Percentiles rank a stretch among this genome's conserved stretches.
Conservation (phyloP, 2,888 invertebrate genomes). For the Rhagium mordax region DNA sequence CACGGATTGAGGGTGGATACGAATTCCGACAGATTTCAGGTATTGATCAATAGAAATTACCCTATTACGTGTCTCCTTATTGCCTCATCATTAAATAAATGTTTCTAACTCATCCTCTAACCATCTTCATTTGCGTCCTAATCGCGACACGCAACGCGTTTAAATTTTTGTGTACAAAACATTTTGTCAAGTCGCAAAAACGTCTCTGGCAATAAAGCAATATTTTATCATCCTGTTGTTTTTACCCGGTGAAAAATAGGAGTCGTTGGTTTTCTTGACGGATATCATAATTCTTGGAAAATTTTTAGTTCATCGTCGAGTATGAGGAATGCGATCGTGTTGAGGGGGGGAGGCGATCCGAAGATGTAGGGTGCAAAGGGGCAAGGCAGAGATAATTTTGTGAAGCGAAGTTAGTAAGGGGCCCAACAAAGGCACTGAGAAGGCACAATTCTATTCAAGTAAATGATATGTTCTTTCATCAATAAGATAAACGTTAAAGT, state of each 20-base stretch:
- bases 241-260: constrained; percentile 23
- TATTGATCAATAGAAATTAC: too few relatives aligned
- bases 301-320: constrained; percentile 16
- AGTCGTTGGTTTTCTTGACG: constrained; percentile 24
- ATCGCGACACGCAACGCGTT: background rate
- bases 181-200: background rate
- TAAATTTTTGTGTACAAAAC: background rate
- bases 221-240: too few relatives aligned
- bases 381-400: background rate
- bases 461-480: too few relatives aligned
- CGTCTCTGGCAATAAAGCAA: constrained; percentile 8
- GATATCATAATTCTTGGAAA: constrained; percentile 16
- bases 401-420: background rate
- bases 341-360: background rate
- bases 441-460: background rate
- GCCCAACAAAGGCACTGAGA: background rate
- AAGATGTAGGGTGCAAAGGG: constrained; percentile 16
- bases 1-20: too few relatives aligned
- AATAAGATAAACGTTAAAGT: too few relatives aligned
- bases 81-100: background rate
- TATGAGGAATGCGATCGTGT: constrained; percentile 14
- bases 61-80: background rate
- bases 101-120: background rate
- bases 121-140: background rate
- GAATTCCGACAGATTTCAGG: too few relatives aligned